phyloP scores from a whole-genome alignment of 2,113 vertebrate genomes.

The Heterochromis multidens region DNA sequence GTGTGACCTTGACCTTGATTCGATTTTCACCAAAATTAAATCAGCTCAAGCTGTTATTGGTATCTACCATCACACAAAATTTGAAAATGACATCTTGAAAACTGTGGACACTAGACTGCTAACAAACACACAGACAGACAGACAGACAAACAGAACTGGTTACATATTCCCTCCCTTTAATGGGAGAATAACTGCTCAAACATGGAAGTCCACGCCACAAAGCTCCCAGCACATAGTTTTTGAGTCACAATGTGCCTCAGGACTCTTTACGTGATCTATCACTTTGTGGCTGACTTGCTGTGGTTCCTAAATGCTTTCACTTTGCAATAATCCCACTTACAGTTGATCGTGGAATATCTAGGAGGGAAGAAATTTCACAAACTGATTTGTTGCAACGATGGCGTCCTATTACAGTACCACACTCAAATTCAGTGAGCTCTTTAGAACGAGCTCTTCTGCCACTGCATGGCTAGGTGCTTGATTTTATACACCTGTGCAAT shows the following conservation, averaged over 20 bases:
- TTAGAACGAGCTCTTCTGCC: neutral
- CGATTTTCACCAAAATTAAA: no score
- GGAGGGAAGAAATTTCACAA: neutral
- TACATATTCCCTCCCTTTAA: no score
- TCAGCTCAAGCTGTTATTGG: no score
- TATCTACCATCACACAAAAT: no score
- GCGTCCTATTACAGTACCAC: neutral
- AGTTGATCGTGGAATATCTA: neutral
- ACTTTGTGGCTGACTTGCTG: fast-evolving
- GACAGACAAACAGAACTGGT: no score
- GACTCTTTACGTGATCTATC: neutral
- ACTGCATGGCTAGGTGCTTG: neutral
- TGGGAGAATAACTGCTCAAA: no score
- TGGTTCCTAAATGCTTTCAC: neutral
- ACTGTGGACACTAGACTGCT: no score
- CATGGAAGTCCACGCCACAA: neutral
- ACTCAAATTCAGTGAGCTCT: neutral
- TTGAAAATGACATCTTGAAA: no score
- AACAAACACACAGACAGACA: no score
- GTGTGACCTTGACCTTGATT: no score
- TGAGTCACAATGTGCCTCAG: neutral
- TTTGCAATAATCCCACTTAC: neutral
- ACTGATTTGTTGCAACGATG: neutral
- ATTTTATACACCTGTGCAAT: neutral
- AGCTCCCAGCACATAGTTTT: neutral